These are phyloP conservation scores for Megathymus violae DNA, from an alignment of 1,140 invertebrate species.

Conservation along the genomic window DNA sequence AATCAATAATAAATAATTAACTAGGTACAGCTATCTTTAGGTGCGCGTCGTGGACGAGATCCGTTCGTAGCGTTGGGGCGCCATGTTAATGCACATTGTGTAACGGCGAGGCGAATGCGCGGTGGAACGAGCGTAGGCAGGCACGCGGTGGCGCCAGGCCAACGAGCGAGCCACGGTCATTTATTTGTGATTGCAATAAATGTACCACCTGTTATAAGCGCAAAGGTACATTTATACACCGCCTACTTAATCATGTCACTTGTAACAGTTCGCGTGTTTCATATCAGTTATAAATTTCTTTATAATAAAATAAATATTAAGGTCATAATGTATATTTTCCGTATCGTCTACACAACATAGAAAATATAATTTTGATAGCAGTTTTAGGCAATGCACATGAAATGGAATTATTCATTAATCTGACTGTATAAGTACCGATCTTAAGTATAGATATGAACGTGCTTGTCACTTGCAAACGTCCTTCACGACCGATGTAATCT, in stretches of 20 bases:
- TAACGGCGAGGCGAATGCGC: slow-evolving; percentile 45
- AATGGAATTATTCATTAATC: slow-evolving; percentile 1
- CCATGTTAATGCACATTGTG: slow-evolving; percentile 47
- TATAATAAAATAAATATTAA: slow-evolving; percentile 3
- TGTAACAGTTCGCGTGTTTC: neutral
- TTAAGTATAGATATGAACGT: slow-evolving; percentile 4
- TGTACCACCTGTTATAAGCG: slow-evolving; percentile 2
- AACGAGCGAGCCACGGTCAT: slow-evolving; percentile 61
- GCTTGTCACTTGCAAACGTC: slow-evolving; percentile 36
- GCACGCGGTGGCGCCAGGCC: slow-evolving; percentile 73
- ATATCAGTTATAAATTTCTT: slow-evolving; percentile 8
- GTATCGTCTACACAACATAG: too few relatives aligned
- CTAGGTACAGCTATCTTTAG: too few relatives aligned
- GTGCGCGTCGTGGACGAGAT: neutral
- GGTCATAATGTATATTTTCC: slow-evolving; percentile 9
- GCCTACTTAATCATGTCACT: slow-evolving; percentile 5
- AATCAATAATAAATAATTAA: too few relatives aligned
- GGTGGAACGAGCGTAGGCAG: too few relatives aligned
- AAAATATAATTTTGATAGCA: neutral
- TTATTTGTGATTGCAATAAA: slow-evolving; percentile 51
- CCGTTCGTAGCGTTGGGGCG: slow-evolving; percentile 7
- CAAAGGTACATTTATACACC: slow-evolving; percentile 12
- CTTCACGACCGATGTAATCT: slow-evolving; percentile 53
- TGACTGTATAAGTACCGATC: neutral
- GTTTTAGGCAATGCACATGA: neutral